Conservation (phyloP, 2,888 invertebrate genomes). For the Stomorhina lunata region DNA sequence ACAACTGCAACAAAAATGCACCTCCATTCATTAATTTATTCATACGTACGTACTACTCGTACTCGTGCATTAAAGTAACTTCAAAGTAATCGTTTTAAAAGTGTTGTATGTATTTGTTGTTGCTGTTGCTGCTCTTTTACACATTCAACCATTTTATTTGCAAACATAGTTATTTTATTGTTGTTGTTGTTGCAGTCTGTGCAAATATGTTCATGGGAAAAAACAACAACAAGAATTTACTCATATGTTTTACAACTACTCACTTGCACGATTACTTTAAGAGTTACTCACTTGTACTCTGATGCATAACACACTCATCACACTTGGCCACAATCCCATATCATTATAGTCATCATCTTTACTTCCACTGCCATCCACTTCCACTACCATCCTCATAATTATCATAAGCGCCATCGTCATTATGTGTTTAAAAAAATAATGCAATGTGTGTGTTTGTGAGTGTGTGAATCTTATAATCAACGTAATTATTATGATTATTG, state of each 20-base stretch:
- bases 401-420: constrained; percentile 42
- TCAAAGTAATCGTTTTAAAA: too few species aligned
- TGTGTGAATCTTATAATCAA: background rate
- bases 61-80: background rate
- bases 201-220: background rate
- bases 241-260: constrained; percentile 7
- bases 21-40: too few species aligned
- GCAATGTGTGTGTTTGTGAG: background rate
- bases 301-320: background rate
- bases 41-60: background rate
- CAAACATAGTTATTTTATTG: background rate
- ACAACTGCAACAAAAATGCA: constrained; percentile 9
- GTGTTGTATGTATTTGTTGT: background rate
- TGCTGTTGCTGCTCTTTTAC: background rate
- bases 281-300: constrained; percentile 9
- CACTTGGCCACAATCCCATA: background rate
- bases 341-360: background rate
- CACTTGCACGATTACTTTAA: constrained; percentile 22
- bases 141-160: constrained; percentile 22
- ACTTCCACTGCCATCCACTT: background rate
- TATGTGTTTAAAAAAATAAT: too few species aligned
- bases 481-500: background rate
- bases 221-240: constrained; percentile 28
- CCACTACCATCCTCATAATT: constrained; percentile 13
- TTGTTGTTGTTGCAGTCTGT: background rate